These are phyloP conservation scores for Eilema caniola DNA, from an alignment of 2,888 invertebrate genomes.

Conservation along the genomic window DNA sequence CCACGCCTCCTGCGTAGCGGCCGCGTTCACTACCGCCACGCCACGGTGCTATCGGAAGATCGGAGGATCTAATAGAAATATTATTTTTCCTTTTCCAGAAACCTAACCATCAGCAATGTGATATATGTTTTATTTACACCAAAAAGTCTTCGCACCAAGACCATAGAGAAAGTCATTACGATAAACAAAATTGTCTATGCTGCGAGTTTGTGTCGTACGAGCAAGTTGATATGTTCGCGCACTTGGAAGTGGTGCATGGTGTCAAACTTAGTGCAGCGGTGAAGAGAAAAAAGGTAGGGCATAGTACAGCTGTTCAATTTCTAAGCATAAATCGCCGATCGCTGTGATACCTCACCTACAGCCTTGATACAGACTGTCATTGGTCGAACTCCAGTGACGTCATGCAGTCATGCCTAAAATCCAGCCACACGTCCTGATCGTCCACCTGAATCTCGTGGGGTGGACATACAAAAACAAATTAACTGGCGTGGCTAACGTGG, in stretches of 20 bases:
- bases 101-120: constrained; percentile 51
- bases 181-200: constrained; percentile 48
- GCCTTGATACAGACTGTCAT: no score
- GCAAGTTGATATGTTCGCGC: constrained; percentile 44
- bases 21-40: no score
- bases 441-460: no score
- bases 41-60: no score
- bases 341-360: no score
- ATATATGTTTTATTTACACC: constrained; percentile 55
- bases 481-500: no score
- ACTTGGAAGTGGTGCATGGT: constrained; percentile 50
- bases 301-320: no score
- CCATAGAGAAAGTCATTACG: constrained; percentile 52
- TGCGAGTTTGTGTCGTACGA: constrained; percentile 49
- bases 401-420: no score
- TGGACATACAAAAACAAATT: no score
- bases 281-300: constrained; percentile 38
- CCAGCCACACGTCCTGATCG: no score
- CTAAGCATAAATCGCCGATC: no score
- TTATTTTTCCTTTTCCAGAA: constrained; percentile 49
- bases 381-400: no score
- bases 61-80: neutral
- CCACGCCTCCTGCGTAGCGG: neutral
- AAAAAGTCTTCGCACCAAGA: constrained; percentile 18
- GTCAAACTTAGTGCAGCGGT: constrained; percentile 11